A percentile compares a stretch with the other conserved stretches of the same genome.
Evolutionary conservation across 2,888 invertebrate genomes (phyloP).

Genomic region (Drosophila niveifrons): DNA sequence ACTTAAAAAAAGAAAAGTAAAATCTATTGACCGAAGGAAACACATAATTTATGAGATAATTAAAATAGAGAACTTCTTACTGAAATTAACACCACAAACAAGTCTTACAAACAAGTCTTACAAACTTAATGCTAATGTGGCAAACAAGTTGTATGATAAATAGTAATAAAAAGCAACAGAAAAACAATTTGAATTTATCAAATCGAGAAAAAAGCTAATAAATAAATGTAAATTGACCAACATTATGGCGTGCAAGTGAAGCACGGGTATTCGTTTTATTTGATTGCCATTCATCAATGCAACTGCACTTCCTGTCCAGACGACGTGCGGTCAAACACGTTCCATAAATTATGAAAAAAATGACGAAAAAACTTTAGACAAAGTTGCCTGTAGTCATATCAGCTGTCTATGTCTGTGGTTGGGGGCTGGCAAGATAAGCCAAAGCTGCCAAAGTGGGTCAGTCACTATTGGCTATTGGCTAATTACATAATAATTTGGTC

Average conservation of each 20-base stretch:
- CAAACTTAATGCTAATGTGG: background rate
- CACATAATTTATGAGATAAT: too few relatives aligned
- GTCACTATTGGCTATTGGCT: slow-evolving; percentile 58
- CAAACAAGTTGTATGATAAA: background rate
- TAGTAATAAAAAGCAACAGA: background rate
- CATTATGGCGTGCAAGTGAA: background rate
- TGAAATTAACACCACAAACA: background rate
- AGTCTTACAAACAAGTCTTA: background rate
- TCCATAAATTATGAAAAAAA: slow-evolving; percentile 54
- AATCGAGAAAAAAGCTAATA: background rate
- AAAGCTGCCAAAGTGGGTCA: slow-evolving; percentile 64
- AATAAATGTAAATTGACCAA: slow-evolving; percentile 13
- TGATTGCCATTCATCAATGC: slow-evolving; percentile 38
- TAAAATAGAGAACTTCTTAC: too few relatives aligned
- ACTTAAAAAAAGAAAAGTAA: too few relatives aligned
- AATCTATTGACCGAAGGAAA: background rate
- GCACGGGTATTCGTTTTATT: slow-evolving; percentile 5
- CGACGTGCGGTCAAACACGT: slow-evolving; percentile 63
- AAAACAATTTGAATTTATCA: background rate
- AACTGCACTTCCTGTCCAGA: slow-evolving; percentile 60
- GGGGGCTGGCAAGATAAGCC: slow-evolving; percentile 30
- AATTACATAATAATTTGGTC: slow-evolving; percentile 84
- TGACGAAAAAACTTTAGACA: slow-evolving; percentile 28
- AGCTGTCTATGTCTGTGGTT: slow-evolving; percentile 1
- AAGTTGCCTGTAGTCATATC: slow-evolving; percentile 32